A percentile compares a stretch with the other conserved stretches of the same genome.
Conservation (phyloP, 1,140 invertebrate species). For the Zophobas atratus region DNA sequence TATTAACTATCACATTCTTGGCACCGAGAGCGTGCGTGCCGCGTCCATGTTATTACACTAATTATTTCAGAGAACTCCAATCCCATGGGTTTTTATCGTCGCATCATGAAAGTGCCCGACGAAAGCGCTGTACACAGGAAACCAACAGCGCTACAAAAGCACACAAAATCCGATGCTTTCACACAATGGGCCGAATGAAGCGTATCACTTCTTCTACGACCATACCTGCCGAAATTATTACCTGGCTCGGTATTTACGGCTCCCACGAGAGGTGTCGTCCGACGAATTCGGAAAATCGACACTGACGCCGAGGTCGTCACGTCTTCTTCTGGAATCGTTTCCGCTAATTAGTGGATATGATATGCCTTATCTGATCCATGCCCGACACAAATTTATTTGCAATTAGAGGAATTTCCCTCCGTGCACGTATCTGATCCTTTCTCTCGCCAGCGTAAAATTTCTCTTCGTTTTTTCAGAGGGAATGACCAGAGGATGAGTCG, state of each 20-base stretch:
- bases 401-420: conserved; percentile 25
- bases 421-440: conserved; percentile 26
- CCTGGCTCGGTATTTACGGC: conserved; percentile 32
- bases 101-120: conserved; percentile 30
- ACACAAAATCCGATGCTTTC: background rate
- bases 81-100: conserved; percentile 28
- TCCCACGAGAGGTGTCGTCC: background rate
- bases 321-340: background rate
- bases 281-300: conserved; percentile 11
- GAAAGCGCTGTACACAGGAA: conserved; percentile 19
- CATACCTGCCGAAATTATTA: conserved; percentile 47
- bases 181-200: conserved; percentile 15
- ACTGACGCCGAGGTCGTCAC: background rate
- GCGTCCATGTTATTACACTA: conserved; percentile 40
- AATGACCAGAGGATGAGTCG: conserved; percentile 2
- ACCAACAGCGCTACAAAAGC: conserved; percentile 20
- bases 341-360: conserved; percentile 28
- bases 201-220: conserved; percentile 40
- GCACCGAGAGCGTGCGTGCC: conserved; percentile 1
- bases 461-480: background rate
- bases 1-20: conserved; percentile 33
- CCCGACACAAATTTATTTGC: conserved; percentile 34
- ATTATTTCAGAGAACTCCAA: conserved; percentile 43
- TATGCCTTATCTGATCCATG: conserved; percentile 25
- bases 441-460: conserved; percentile 23